A percentile compares a stretch with the other conserved stretches of the same genome.
Evolutionary conservation across 2,888 invertebrate genomes (phyloP).

Genomic region (Ptilodon capucinus): DNA sequence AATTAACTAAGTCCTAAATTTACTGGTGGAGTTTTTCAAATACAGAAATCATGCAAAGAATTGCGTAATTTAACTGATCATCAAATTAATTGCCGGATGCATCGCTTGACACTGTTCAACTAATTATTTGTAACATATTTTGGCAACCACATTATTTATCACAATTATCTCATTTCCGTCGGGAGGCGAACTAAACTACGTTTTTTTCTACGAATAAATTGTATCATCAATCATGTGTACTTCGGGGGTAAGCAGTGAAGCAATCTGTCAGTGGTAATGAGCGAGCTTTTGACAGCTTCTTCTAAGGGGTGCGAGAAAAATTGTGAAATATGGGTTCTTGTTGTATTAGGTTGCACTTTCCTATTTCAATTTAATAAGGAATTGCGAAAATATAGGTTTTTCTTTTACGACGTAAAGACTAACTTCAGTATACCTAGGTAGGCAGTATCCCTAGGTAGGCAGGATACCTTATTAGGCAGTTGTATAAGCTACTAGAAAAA

Average conservation of each 20-base stretch:
- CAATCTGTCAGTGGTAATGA: slow-evolving; percentile 60
- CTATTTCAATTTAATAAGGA: not conserved
- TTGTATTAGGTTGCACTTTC: slow-evolving; percentile 9
- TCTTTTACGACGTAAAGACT: no score
- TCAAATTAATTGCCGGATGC: not conserved
- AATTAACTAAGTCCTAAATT: no score
- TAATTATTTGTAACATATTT: not conserved
- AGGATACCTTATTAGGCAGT: no score
- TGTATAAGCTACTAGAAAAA: no score
- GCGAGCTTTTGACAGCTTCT: slow-evolving; percentile 42
- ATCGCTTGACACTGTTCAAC: not conserved
- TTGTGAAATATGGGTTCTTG: slow-evolving; percentile 9
- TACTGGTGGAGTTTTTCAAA: no score
- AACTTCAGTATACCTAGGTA: no score
- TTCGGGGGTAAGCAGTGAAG: slow-evolving; percentile 27
- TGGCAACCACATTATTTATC: no score
- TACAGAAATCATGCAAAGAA: no score
- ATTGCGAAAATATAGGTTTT: not conserved
- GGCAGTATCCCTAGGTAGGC: no score
- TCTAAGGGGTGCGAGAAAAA: slow-evolving; percentile 26
- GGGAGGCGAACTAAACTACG: slow-evolving; percentile 5
- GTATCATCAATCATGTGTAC: slow-evolving; percentile 48
- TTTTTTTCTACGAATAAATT: slow-evolving; percentile 24
- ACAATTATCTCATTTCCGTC: slow-evolving; percentile 10
- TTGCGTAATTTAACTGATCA: no score